Evolutionary conservation across 2,888 invertebrate genomes (phyloP).

Genomic region (Eupeodes luniger): DNA sequence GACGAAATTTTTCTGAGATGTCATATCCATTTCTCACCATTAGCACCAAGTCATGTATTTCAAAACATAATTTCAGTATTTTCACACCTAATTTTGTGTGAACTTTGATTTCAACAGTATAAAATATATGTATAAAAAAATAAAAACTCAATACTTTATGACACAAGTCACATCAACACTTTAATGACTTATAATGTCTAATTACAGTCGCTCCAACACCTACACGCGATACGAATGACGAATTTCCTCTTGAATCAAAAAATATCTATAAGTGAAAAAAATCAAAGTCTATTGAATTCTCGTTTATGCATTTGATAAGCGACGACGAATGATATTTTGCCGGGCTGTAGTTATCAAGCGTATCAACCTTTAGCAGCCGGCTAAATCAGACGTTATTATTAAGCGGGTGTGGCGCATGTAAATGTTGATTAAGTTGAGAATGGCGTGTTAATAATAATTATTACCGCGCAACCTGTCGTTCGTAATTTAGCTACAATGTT

Average conservation of each 20-base stretch:
- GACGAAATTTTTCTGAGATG: too few species aligned
- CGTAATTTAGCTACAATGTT: background rate
- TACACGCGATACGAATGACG: conserved; percentile 45
- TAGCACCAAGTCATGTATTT: too few species aligned
- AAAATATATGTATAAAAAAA: background rate
- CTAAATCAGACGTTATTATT: conserved; percentile 16
- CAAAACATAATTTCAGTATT: background rate
- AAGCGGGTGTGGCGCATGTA: conserved; percentile 49
- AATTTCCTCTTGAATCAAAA: conserved; percentile 12
- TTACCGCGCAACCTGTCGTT: conserved; percentile 34
- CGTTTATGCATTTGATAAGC: conserved; percentile 34
- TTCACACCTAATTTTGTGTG: background rate
- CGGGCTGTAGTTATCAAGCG: conserved; percentile 12
- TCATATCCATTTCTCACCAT: too few species aligned
- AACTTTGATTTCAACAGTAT: background rate
- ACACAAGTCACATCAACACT: conserved; percentile 58
- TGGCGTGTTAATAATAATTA: conserved; percentile 60
- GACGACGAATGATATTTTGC: conserved; percentile 3
- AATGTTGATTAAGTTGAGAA: conserved; percentile 64
- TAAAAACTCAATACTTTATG: conserved; percentile 9
- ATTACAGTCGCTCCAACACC: conserved; percentile 41
- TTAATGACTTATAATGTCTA: conserved; percentile 48
- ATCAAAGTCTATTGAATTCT: conserved; percentile 27
- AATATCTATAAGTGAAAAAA: background rate
- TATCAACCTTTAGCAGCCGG: background rate